Percentiles rank a stretch among this genome's conserved stretches.
Conservation (phyloP, 1,140 invertebrate species). For the Pseudomyrmex concolor region DNA sequence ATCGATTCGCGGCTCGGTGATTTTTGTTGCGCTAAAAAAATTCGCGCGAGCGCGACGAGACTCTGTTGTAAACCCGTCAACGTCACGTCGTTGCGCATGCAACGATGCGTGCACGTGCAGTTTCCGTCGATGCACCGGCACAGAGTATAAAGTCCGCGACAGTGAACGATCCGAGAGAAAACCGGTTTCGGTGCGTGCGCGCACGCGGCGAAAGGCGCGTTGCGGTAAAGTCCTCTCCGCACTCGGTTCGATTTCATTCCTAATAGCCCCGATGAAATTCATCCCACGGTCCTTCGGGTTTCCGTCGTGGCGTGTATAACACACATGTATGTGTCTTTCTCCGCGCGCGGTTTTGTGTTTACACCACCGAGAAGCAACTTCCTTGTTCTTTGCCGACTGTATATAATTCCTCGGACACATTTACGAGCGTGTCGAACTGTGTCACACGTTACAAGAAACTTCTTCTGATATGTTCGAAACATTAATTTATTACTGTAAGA, state of each 20-base stretch:
- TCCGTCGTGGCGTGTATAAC: background rate
- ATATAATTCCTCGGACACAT: background rate
- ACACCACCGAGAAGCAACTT: slow-evolving; percentile 44
- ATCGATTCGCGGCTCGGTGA: slow-evolving; percentile 7
- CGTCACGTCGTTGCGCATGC: slow-evolving; percentile 66
- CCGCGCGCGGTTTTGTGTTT: slow-evolving; percentile 27
- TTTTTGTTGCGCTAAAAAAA: slow-evolving; percentile 50
- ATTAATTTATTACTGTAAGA: too few relatives aligned
- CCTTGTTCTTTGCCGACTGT: slow-evolving; percentile 7
- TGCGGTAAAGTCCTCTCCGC: slow-evolving; percentile 72
- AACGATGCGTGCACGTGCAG: slow-evolving; percentile 63
- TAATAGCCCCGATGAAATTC: slow-evolving; percentile 78
- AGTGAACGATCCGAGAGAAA: slow-evolving; percentile 67
- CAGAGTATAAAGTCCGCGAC: slow-evolving; percentile 59
- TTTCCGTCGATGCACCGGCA: slow-evolving; percentile 45
- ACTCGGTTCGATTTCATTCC: slow-evolving; percentile 77
- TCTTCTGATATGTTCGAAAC: too few relatives aligned
- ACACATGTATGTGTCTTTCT: slow-evolving; percentile 26
- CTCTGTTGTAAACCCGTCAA: slow-evolving; percentile 69
- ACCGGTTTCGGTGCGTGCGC: slow-evolving; percentile 70
- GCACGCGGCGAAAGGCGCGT: slow-evolving; percentile 61
- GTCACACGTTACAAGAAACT: too few relatives aligned
- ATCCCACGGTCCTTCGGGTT: slow-evolving; percentile 66
- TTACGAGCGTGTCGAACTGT: too few relatives aligned
- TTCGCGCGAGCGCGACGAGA: slow-evolving; percentile 54